Evolutionary conservation across 2,888 invertebrate species (phyloP).

Genomic region (Lithosia quadra): DNA sequence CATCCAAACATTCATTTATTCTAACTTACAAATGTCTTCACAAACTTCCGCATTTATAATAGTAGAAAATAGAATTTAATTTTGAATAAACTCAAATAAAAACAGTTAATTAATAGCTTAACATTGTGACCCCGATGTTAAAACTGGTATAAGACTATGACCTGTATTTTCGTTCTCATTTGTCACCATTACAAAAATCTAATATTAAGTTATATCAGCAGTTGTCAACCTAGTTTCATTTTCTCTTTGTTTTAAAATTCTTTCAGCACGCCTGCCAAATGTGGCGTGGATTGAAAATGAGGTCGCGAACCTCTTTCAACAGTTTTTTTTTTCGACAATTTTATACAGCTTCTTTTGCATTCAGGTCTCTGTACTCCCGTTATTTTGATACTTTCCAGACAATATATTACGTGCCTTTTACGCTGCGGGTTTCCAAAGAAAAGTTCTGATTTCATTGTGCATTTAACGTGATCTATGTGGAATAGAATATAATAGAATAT

Average conservation of each 20-base stretch:
- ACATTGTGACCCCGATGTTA: neutral
- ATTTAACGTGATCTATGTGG: neutral
- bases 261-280: slow-evolving; percentile 69
- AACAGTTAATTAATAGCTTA: neutral
- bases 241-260: slow-evolving; percentile 72
- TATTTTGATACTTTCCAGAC: slow-evolving; percentile 45
- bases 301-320: slow-evolving; percentile 60
- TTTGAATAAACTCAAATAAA: neutral
- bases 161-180: slow-evolving; percentile 22
- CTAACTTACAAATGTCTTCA: no score
- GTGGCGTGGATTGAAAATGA: slow-evolving; percentile 59
- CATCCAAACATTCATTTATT: no score
- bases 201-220: slow-evolving; percentile 40
- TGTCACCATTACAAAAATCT: slow-evolving; percentile 13
- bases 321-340: slow-evolving; percentile 45
- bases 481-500: no score
- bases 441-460: neutral
- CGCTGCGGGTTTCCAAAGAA: slow-evolving; percentile 7
- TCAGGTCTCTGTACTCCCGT: slow-evolving; percentile 32
- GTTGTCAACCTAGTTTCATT: slow-evolving; percentile 49
- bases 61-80: no score
- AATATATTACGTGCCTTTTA: slow-evolving; percentile 29
- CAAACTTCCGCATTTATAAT: no score
- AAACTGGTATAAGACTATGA: neutral
- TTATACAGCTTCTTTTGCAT: slow-evolving; percentile 52